Percentiles rank a stretch among this genome's conserved stretches.
Evolutionary conservation across 2,888 invertebrate genomes (phyloP).

Genomic region (Drosophila macrospina): DNA sequence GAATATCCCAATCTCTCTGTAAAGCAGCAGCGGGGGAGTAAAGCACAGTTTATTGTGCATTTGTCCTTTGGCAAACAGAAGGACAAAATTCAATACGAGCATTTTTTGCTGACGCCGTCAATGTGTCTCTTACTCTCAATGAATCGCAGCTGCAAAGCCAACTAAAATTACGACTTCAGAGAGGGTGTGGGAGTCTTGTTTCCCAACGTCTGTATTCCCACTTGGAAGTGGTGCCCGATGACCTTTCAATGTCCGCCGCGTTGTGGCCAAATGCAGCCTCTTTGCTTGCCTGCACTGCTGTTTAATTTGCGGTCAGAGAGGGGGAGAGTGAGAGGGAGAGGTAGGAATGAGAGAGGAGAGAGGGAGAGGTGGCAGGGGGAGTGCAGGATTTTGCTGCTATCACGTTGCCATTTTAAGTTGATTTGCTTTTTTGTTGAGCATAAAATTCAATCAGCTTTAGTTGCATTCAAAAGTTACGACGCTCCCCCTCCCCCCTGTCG

Average conservation of each 20-base stretch:
- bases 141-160: constrained; percentile 46
- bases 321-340: not conserved
- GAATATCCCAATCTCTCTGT: not conserved
- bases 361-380: too few species aligned
- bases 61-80: constrained; percentile 78
- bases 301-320: constrained; percentile 43
- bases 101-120: constrained; percentile 23
- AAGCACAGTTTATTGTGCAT: constrained; percentile 69
- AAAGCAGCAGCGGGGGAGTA: too few species aligned
- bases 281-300: constrained; percentile 28
- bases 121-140: constrained; percentile 21
- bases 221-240: constrained; percentile 18
- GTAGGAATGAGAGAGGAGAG: not conserved
- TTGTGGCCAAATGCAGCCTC: constrained; percentile 41
- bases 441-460: constrained; percentile 80
- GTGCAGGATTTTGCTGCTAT: constrained; percentile 29
- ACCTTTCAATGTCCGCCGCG: constrained; percentile 53
- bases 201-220: not conserved
- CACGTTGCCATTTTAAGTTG: constrained; percentile 66
- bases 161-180: constrained; percentile 31
- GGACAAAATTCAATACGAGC: constrained; percentile 71
- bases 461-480: constrained; percentile 78
- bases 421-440: constrained; percentile 73
- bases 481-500: not conserved
- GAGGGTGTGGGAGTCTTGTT: not conserved